Evolutionary conservation across 2,113 vertebrate genomes (phyloP).

Genomic region (Phyllostomus hastatus): DNA sequence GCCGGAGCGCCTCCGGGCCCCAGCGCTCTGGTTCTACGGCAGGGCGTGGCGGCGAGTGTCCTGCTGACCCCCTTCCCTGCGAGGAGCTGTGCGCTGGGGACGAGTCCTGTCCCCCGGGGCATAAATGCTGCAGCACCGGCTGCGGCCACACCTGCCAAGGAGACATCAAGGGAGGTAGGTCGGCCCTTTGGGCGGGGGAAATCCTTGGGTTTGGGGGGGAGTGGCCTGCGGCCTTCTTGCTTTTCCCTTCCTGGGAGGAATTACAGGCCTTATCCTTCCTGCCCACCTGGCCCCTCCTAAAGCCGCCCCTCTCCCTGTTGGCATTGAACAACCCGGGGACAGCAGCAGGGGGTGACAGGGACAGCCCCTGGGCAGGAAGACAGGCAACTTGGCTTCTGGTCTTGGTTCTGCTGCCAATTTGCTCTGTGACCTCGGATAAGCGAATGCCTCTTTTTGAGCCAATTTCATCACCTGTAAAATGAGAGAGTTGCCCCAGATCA

Average conservation of each 20-base stretch:
- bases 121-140: constrained; percentile 67
- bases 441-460: neutral
- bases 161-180: constrained; percentile 46
- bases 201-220: neutral
- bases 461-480: neutral
- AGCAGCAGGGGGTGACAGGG: neutral
- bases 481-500: neutral
- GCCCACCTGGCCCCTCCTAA: neutral
- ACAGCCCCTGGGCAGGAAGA: neutral
- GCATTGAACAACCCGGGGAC: neutral
- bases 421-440: neutral
- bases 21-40: neutral
- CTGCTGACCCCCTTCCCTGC: constrained; percentile 55
- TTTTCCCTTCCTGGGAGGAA: neutral
- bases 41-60: constrained; percentile 48
- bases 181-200: neutral
- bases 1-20: neutral
- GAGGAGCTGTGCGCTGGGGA: constrained; percentile 58
- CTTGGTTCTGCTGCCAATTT: neutral
- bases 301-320: neutral
- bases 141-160: constrained; percentile 54
- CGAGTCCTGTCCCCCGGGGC: constrained; percentile 49
- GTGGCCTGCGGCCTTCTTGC: neutral
- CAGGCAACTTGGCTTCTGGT: neutral
- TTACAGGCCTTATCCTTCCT: neutral